Evolutionary conservation across 2,888 invertebrate genomes (phyloP).

Genomic region (Xylota sylvarum): DNA sequence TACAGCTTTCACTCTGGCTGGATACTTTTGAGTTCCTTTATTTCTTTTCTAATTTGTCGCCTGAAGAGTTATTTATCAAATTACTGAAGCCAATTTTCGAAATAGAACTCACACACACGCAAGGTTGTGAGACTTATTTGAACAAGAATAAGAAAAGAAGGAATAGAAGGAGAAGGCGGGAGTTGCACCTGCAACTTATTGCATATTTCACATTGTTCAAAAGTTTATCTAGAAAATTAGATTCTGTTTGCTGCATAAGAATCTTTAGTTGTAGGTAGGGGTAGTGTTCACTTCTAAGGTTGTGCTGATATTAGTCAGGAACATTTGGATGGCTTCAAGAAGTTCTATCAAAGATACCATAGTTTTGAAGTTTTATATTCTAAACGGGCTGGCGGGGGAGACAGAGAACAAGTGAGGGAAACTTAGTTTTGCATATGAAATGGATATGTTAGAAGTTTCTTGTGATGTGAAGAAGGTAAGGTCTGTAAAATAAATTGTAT

Average conservation of each 20-base stretch:
- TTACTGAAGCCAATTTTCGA: slow-evolving; percentile 53
- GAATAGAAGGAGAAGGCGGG: not conserved
- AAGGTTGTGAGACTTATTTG: not conserved
- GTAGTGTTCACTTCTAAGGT: slow-evolving; percentile 21
- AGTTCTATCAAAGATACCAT: slow-evolving; percentile 32
- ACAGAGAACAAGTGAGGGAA: not conserved
- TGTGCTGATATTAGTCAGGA: slow-evolving; percentile 19
- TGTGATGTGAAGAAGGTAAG: slow-evolving; percentile 1
- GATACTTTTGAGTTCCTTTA: not conserved
- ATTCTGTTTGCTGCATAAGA: slow-evolving; percentile 24
- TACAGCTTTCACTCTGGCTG: slow-evolving; percentile 3
- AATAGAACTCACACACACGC: not conserved
- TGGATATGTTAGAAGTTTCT: slow-evolving; percentile 23
- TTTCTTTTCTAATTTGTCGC: slow-evolving; percentile 55
- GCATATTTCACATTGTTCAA: slow-evolving; percentile 54
- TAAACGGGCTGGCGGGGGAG: not conserved
- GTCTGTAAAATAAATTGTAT: slow-evolving; percentile 26
- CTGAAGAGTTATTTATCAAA: slow-evolving; percentile 66
- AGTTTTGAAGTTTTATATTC: slow-evolving; percentile 7
- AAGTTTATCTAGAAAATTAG: slow-evolving; percentile 56
- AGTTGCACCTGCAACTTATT: slow-evolving; percentile 61
- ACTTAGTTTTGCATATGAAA: slow-evolving; percentile 23
- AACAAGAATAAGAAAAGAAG: not conserved
- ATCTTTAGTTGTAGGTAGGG: slow-evolving; percentile 44
- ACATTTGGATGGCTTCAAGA: slow-evolving; percentile 33